Evolutionary conservation across 2,888 invertebrate species (phyloP).

Genomic region (Drosophila aldrichi): DNA sequence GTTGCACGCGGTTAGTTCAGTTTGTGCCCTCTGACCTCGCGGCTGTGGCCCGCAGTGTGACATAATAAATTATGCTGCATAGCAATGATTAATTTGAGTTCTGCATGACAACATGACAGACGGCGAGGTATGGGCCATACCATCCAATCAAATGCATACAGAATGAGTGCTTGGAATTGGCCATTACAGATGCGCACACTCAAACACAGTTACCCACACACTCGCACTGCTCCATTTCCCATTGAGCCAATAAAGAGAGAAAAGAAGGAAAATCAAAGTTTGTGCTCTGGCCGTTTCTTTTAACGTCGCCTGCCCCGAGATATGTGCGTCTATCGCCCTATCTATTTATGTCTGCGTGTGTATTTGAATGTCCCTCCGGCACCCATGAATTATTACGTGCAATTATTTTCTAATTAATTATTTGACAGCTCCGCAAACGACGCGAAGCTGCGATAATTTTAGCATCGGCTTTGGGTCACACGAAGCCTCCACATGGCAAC

Average conservation of each 20-base stretch:
- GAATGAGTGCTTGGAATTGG: conserved; percentile 67
- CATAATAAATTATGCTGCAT: conserved; percentile 82
- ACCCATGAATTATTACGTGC: conserved; percentile 77
- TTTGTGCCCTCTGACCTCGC: conserved; percentile 18
- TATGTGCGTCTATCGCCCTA: conserved; percentile 7
- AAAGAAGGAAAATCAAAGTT: conserved; percentile 61
- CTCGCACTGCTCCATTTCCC: conserved; percentile 23
- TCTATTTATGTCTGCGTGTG: conserved; percentile 20
- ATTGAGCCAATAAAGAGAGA: conserved; percentile 41
- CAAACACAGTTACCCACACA: conserved; percentile 10
- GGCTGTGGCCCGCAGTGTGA: conserved; percentile 68
- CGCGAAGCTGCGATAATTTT: conserved; percentile 68
- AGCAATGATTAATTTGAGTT: conserved; percentile 77
- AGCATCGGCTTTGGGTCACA: conserved; percentile 48
- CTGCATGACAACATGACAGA: conserved; percentile 71
- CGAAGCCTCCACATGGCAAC: conserved; percentile 53
- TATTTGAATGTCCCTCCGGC: conserved; percentile 58
- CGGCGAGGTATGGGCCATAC: conserved; percentile 39
- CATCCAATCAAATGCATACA: conserved; percentile 74
- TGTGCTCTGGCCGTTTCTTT: conserved; percentile 23
- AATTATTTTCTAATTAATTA: conserved; percentile 82
- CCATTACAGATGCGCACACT: conserved; percentile 22
- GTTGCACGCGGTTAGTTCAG: conserved; percentile 42
- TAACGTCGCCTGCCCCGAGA: conserved; percentile 7
- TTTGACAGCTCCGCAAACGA: conserved; percentile 68